Base-by-base conservation (phyloP, 2,888 invertebrate species). In the Cyclophora punctaria region DNA sequence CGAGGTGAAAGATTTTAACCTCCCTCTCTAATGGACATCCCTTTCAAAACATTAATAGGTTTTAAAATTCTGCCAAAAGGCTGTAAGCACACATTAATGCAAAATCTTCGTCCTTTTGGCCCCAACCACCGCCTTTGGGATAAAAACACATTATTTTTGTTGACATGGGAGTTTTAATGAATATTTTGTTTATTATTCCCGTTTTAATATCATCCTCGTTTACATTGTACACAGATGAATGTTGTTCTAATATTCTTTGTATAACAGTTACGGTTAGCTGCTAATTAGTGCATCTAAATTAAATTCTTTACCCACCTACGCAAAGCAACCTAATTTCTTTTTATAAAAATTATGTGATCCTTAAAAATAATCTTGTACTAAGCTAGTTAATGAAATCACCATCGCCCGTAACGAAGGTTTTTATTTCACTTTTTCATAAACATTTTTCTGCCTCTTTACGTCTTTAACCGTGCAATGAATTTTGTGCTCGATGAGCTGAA, bases 11-110 rank as follows among this genome's bases (percentile, higher is more conserved):
- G 71, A 74, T 71, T 74, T 73, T 74, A 74, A 69, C 67, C 71
- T 66, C 66, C 66, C 72, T 66, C 66, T 67, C 72, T 80, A 81
- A 80, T 80, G 81, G 79, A 75, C 75, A 74, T 71, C 78, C 78
- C 74, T 77, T 72, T 59, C 55, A 75, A 74, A 71, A 75, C 75
- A 78, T 78, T 78, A 78, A 78, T 73, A 75, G 76, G 73, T 75
- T 78, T 76, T 73, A 70, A 78, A 78, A 75, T 75, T 59, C 49
- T 64, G 47, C 59, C 60, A 58, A 62, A 60, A 60, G 63, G 60
- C 52, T 63, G 56, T 59, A 62, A 64, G 58, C 60, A 57, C 59
- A 58, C 57, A 57, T 62, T 67, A 65, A 63, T 61, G 67, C 59
- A 61, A 63, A 63, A 62, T 64, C 53, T 60, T 58, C 51, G 53